Evolutionary conservation across 1,140 invertebrate genomes (phyloP).

Genomic region (Drosophila kohkoa): DNA sequence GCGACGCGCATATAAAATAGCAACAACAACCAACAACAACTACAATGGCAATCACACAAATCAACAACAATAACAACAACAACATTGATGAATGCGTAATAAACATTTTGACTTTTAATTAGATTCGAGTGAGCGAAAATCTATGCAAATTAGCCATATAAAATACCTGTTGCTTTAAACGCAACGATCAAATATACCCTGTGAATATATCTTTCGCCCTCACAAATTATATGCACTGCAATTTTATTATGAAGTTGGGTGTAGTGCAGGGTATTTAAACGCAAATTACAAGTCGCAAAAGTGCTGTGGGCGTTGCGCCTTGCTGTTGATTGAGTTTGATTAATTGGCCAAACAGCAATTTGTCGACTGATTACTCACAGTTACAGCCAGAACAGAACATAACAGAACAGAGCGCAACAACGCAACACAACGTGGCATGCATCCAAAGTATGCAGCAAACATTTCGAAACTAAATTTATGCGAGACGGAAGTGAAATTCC

Average conservation of each 20-base stretch:
- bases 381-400: neutral
- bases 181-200: conserved; percentile 6
- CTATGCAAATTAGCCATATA: conserved; percentile 6
- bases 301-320: conserved; percentile 37
- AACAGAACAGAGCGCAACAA: too few relatives aligned
- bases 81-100: conserved; percentile 52
- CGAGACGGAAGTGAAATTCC: conserved; percentile 54
- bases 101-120: conserved; percentile 48
- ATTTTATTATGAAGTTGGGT: neutral
- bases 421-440: conserved; percentile 45
- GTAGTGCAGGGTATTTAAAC: conserved; percentile 22
- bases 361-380: conserved; percentile 45
- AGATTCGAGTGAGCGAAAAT: conserved; percentile 34
- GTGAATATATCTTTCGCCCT: neutral
- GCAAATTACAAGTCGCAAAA: conserved; percentile 5
- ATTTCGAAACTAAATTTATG: conserved; percentile 35
- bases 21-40: conserved; percentile 31
- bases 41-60: conserved; percentile 19
- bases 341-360: conserved; percentile 58
- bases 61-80: conserved; percentile 18
- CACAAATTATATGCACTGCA: neutral
- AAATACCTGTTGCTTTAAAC: too few relatives aligned
- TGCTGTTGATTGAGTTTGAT: conserved; percentile 55
- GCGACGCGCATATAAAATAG: conserved; percentile 67
- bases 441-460: conserved; percentile 35